These are phyloP conservation scores for Druceiella hillmani DNA, from an alignment of 2,888 invertebrate species.

Conservation along the genomic window DNA sequence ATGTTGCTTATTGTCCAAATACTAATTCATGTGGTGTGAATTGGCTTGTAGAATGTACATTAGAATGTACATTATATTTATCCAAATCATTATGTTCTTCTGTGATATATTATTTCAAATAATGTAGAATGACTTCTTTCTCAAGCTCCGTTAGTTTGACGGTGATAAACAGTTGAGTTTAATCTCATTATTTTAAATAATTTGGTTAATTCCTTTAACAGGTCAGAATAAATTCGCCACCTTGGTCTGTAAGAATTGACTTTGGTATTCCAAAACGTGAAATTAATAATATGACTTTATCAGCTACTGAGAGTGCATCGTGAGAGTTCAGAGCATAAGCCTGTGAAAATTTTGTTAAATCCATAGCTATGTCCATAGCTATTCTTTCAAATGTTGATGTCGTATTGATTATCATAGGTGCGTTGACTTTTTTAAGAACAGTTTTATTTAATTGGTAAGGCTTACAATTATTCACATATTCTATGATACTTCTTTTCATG, in stretches of 20 bases:
- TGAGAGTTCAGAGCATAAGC: slow-evolving; percentile 23
- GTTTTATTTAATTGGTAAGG: slow-evolving; percentile 27
- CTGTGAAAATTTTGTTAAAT: slow-evolving; percentile 22
- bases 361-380: slow-evolving; percentile 25
- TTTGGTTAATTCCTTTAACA: slow-evolving; percentile 26
- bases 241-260: slow-evolving; percentile 29
- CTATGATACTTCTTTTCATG: slow-evolving; percentile 27
- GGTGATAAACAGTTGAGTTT: slow-evolving; percentile 24
- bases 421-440: slow-evolving; percentile 16
- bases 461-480: slow-evolving; percentile 24
- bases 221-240: slow-evolving; percentile 28
- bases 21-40: slow-evolving; percentile 28
- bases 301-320: slow-evolving; percentile 26
- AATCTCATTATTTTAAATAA: slow-evolving; percentile 27
- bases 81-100: slow-evolving; percentile 27
- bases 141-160: slow-evolving; percentile 26
- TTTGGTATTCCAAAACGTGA: slow-evolving; percentile 27
- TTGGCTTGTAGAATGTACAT: slow-evolving; percentile 27
- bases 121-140: slow-evolving; percentile 27
- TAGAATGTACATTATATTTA: slow-evolving; percentile 23
- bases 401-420: slow-evolving; percentile 27
- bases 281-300: slow-evolving; percentile 23
- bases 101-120: slow-evolving; percentile 27
- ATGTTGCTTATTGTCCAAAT: slow-evolving; percentile 25
- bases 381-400: slow-evolving; percentile 26